Evolutionary conservation across 1,140 invertebrate genomes (phyloP).

Genomic region (Asbolus verrucosus): DNA sequence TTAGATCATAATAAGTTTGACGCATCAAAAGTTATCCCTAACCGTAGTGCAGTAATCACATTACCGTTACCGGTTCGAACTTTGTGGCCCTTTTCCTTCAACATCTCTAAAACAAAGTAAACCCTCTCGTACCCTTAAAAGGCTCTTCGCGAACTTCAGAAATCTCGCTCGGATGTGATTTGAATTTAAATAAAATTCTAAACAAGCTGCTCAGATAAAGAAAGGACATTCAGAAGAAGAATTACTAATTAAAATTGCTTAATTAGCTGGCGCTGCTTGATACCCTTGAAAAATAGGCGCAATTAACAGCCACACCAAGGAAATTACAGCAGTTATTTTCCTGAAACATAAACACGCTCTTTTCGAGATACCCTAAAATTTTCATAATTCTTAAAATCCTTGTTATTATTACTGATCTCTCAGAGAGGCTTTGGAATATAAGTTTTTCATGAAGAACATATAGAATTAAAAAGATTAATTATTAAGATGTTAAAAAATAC

Average conservation of each 20-base stretch:
- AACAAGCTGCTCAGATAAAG: conserved; percentile 28
- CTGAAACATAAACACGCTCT: no score
- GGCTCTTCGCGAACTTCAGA: conserved; percentile 25
- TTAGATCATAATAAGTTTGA: conserved; percentile 42
- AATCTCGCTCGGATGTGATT: conserved; percentile 44
- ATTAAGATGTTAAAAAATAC: no score
- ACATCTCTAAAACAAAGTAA: conserved; percentile 36
- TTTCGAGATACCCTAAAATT: no score
- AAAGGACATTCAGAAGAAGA: conserved; percentile 6
- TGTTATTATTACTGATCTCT: no score
- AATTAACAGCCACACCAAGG: background rate
- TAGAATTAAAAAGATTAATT: no score
- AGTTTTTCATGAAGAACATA: no score
- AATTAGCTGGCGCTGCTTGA: conserved; percentile 4
- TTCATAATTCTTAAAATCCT: no score
- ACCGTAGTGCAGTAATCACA: conserved; percentile 45
- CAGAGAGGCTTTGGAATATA: no score
- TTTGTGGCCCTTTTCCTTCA: conserved; percentile 38
- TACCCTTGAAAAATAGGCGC: background rate
- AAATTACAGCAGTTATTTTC: no score
- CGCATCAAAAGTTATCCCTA: conserved; percentile 47
- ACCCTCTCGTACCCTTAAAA: conserved; percentile 31
- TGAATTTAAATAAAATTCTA: conserved; percentile 41
- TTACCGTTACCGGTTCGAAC: conserved; percentile 46
- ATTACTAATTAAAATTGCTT: conserved; percentile 11